Percentiles rank a stretch among this genome's conserved stretches.
These are phyloP conservation scores for Ceyx erithaca DNA, from an alignment of 2,797 vertebrate species.

Conservation along the genomic window DNA sequence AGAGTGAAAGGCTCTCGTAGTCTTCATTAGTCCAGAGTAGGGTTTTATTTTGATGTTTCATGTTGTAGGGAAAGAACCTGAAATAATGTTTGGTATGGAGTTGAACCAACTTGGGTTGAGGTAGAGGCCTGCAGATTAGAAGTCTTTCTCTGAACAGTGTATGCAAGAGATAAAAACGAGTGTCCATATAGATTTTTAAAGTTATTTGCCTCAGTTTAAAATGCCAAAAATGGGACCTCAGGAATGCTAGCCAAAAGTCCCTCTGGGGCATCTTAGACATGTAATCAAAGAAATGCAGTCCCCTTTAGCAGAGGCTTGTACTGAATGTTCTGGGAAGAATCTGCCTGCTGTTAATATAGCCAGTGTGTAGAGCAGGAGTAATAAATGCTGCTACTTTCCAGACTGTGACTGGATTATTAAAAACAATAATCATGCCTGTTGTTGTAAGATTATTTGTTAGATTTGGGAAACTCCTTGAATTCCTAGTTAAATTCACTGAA, in stretches of 20 bases:
- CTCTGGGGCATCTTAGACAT: neutral
- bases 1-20: neutral
- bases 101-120: neutral
- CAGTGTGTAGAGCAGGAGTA: neutral
- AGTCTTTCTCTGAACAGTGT: neutral
- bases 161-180: neutral
- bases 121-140: neutral
- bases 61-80: neutral
- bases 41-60: neutral
- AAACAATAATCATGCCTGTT: neutral
- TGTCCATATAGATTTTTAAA: neutral
- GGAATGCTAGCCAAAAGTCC: neutral
- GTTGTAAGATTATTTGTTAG: neutral
- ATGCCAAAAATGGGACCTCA: neutral
- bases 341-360: neutral
- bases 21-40: neutral
- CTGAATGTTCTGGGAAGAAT: neutral
- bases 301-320: neutral
- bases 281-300: neutral
- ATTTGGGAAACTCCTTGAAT: constrained; percentile 30
- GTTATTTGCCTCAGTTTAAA: neutral
- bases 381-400: neutral
- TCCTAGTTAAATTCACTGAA: constrained; percentile 46
- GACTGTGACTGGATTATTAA: neutral
- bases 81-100: neutral